Evolutionary conservation across 2,113 vertebrate species (phyloP).

Genomic region (Sinocyclocheilus anshuiensis): DNA sequence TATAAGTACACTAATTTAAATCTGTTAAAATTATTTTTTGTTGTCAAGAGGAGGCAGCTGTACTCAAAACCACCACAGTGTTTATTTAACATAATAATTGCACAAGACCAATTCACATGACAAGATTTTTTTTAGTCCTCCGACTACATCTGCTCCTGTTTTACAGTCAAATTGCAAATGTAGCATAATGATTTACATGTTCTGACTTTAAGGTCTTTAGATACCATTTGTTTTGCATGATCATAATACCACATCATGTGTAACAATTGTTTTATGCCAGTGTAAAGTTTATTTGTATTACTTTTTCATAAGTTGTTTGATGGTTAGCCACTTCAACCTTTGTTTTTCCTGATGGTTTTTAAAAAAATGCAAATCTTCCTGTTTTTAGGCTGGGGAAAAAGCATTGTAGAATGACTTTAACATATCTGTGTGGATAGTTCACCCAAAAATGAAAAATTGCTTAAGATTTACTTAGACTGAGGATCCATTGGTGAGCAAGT

Average conservation of each 20-base stretch:
- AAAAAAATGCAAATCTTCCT: not conserved
- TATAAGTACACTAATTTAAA: slow-evolving; percentile 43
- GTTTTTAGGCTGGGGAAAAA: not conserved
- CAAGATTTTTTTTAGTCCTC: not conserved
- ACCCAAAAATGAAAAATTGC: not conserved
- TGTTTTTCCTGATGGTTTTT: not conserved
- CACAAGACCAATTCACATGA: slow-evolving; percentile 44
- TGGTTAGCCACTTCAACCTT: not conserved
- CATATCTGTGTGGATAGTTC: not conserved
- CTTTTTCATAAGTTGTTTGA: not conserved
- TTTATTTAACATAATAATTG: slow-evolving; percentile 60
- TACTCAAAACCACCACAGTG: slow-evolving; percentile 36
- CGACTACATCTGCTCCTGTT: not conserved
- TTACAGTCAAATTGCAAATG: not conserved
- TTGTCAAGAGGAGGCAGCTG: slow-evolving; percentile 45
- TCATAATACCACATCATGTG: not conserved
- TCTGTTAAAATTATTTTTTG: slow-evolving; percentile 50
- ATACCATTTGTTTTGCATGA: not conserved
- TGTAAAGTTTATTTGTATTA: not conserved
- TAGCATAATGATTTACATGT: not conserved
- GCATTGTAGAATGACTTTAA: not conserved
- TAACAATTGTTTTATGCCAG: not conserved
- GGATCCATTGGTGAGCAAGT: too few species aligned
- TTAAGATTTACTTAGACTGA: too few species aligned
- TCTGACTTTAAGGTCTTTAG: not conserved